A percentile compares a stretch with the other conserved stretches of the same genome.
Conservation (phyloP, 2,797 vertebrate genomes). For the Buphagus erythrorhynchus region DNA sequence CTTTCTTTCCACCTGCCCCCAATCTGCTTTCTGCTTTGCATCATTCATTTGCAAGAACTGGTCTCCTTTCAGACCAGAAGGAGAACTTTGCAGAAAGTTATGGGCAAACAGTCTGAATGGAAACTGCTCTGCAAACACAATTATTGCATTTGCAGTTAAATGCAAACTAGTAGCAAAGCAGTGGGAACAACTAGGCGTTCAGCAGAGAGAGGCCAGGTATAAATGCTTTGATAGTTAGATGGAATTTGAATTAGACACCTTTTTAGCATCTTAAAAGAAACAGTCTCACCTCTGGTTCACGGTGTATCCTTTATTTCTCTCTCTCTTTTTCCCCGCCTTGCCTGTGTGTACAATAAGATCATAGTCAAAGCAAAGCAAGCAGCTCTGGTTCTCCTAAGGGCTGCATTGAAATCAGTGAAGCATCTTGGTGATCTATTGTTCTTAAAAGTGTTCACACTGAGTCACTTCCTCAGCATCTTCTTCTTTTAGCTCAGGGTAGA, state of each 20-base stretch:
- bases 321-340: rapidly evolving
- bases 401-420: constrained; percentile 36
- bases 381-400: constrained; percentile 12
- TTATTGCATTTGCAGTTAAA: background rate
- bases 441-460: constrained; percentile 8
- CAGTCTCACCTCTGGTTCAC: background rate
- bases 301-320: background rate
- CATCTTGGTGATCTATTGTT: constrained; percentile 46
- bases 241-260: background rate
- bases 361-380: background rate
- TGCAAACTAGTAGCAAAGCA: background rate
- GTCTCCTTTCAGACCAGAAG: background rate
- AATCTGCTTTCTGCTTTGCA: background rate
- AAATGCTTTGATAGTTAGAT: background rate
- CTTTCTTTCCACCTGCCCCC: background rate
- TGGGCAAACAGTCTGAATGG: background rate
- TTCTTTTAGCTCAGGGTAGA: background rate
- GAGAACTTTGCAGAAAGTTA: background rate
- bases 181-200: background rate
- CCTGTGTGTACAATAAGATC: background rate
- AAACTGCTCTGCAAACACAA: constrained; percentile 3
- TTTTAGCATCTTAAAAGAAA: background rate
- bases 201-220: background rate
- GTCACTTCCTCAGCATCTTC: constrained; percentile 35
- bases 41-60: background rate